A percentile compares a stretch with the other conserved stretches of the same genome.
Evolutionary conservation across 2,888 invertebrate genomes (phyloP).

Genomic region (Hemistola chrysoprasaria): DNA sequence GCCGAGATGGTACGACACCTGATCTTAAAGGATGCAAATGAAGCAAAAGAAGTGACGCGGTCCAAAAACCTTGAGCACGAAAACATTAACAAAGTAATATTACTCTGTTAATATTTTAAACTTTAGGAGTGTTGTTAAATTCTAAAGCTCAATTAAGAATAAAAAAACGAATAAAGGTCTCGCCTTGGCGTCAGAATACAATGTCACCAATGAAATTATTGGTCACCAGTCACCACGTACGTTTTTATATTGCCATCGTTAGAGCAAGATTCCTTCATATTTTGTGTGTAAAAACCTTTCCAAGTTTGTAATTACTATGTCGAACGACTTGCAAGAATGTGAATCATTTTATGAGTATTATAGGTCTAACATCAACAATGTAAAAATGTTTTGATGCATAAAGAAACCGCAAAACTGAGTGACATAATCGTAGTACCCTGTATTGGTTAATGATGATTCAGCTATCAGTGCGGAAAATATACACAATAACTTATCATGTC

Average conservation of each 20-base stretch:
- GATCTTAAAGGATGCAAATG: constrained; percentile 25
- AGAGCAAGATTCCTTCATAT: constrained; percentile 47
- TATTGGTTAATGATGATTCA: no score
- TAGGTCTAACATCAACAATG: no score
- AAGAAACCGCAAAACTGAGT: no score
- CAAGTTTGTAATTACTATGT: constrained; percentile 3
- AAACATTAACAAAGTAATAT: neutral
- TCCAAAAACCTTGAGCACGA: neutral
- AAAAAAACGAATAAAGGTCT: constrained; percentile 27
- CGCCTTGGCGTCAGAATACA: constrained; percentile 43
- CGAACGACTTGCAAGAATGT: neutral
- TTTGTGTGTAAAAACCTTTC: constrained; percentile 7
- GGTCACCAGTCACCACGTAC: no score
- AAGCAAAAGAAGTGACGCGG: constrained; percentile 7
- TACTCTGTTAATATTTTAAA: constrained; percentile 9
- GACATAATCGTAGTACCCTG: no score
- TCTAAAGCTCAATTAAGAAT: constrained; percentile 22
- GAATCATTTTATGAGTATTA: neutral
- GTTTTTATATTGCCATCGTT: constrained; percentile 31
- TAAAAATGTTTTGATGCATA: no score
- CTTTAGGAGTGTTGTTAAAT: neutral
- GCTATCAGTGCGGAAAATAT: no score
- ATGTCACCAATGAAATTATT: no score
- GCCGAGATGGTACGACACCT: constrained; percentile 28
- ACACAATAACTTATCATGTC: no score